Percentiles rank a stretch among this genome's conserved stretches.
These are phyloP conservation scores for Gulo gulo DNA, from an alignment of 2,113 vertebrate genomes.

Conservation along the genomic window DNA sequence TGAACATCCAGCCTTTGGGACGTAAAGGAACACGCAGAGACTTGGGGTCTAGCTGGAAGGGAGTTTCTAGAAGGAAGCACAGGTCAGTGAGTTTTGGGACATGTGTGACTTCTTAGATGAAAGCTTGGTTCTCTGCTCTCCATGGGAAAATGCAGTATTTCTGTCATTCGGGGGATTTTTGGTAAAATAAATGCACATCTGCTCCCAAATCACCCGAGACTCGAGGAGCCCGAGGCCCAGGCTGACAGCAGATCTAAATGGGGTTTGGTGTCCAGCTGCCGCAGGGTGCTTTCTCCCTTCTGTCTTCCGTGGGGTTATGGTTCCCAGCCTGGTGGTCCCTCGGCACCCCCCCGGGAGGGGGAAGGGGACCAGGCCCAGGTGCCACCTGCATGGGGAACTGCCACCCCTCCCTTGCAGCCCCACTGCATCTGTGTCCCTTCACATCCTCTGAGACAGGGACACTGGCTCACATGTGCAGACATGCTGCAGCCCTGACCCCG, in stretches of 20 bases:
- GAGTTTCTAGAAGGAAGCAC: slow-evolving; percentile 41
- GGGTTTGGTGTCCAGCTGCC: neutral
- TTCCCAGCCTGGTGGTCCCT: neutral
- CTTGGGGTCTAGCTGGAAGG: neutral
- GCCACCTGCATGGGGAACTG: neutral
- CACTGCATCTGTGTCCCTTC: neutral
- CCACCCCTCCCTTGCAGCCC: neutral
- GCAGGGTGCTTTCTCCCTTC: neutral
- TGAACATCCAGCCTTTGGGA: neutral
- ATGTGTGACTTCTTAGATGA: fast-evolving
- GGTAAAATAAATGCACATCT: slow-evolving; percentile 33
- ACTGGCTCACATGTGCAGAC: neutral
- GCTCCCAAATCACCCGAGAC: neutral
- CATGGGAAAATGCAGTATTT: neutral
- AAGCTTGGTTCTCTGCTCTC: slow-evolving; percentile 32
- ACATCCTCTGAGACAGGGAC: neutral
- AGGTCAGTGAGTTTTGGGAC: neutral
- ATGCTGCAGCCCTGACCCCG: neutral
- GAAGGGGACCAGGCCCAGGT: fast-evolving
- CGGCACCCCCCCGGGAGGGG: neutral
- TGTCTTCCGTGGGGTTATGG: neutral
- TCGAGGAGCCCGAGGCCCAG: slow-evolving; percentile 17
- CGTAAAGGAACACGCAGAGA: neutral
- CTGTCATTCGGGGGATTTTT: slow-evolving; percentile 20
- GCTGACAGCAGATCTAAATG: neutral